phyloP scores from a whole-genome alignment of 2,888 invertebrate species.

The Polydrusus pterygomalis region DNA sequence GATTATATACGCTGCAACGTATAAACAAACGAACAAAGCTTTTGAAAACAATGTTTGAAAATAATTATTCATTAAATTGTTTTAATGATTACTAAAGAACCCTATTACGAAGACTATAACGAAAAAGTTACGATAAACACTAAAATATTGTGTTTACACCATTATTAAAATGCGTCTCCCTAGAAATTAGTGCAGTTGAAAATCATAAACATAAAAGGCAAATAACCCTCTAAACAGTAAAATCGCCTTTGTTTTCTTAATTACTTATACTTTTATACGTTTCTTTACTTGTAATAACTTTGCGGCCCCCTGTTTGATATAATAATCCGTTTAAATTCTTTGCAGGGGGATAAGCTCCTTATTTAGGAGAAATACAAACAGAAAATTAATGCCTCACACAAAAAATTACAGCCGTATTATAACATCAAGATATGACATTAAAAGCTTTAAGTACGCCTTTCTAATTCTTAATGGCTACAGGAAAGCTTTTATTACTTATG shows the following conservation, averaged over 20 bases:
- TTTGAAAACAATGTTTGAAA: slow-evolving; percentile 20
- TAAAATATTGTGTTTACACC: slow-evolving; percentile 59
- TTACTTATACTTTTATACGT: slow-evolving; percentile 63
- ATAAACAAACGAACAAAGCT: slow-evolving; percentile 1
- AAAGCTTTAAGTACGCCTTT: slow-evolving; percentile 45
- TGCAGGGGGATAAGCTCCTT: slow-evolving; percentile 48
- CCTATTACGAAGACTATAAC: slow-evolving; percentile 43
- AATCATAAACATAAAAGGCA: slow-evolving; percentile 59
- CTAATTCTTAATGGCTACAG: slow-evolving; percentile 44
- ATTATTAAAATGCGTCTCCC: slow-evolving; percentile 60
- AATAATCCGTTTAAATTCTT: slow-evolving; percentile 59
- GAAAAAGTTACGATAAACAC: slow-evolving; percentile 57
- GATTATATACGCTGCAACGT: no score
- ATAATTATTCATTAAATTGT: slow-evolving; percentile 46
- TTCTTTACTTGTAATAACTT: slow-evolving; percentile 59
- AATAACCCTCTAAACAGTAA: slow-evolving; percentile 53
- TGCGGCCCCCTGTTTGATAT: slow-evolving; percentile 53
- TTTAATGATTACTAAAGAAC: slow-evolving; percentile 43
- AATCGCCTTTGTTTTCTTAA: slow-evolving; percentile 64
- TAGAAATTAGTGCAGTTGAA: slow-evolving; percentile 60
- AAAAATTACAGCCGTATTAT: slow-evolving; percentile 60
- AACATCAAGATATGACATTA: slow-evolving; percentile 59
- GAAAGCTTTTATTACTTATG: slow-evolving; percentile 39
- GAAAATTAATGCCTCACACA: slow-evolving; percentile 60
- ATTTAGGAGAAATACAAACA: slow-evolving; percentile 57